phyloP scores from a whole-genome alignment of 2,113 vertebrate genomes.

The Pollachius pollachius region DNA sequence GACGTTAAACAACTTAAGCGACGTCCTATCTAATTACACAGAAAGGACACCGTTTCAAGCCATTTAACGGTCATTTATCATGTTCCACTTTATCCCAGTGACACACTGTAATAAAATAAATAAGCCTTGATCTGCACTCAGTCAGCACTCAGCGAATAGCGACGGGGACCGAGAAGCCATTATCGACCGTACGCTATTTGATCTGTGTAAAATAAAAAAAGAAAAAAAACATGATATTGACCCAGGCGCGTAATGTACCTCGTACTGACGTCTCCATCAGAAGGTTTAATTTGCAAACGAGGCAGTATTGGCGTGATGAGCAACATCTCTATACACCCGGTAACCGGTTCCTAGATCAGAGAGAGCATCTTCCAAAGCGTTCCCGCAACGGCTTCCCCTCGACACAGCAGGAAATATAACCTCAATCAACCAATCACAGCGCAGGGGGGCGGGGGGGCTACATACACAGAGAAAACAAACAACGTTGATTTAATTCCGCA shows the following conservation, averaged over 20 bases:
- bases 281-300: not conserved
- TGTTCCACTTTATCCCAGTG: not conserved
- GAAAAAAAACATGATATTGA: too few species aligned
- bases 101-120: too few species aligned
- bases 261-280: not conserved
- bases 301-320: too few species aligned
- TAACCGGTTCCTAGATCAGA: constrained; percentile 14
- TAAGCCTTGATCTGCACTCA: too few species aligned
- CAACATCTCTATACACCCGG: not conserved
- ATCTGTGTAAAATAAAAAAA: too few species aligned
- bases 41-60: constrained; percentile 2
- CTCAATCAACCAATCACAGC: constrained; percentile 62
- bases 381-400: constrained; percentile 54
- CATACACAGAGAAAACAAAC: constrained; percentile 72
- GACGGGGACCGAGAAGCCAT: too few species aligned
- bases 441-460: constrained; percentile 42
- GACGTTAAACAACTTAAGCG: not conserved
- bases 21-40: not conserved
- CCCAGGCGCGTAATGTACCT: too few species aligned
- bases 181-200: too few species aligned
- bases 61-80: not conserved
- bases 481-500: constrained; percentile 62
- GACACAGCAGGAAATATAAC: constrained; percentile 64
- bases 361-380: constrained; percentile 28
- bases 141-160: too few species aligned